phyloP scores from a whole-genome alignment of 2,888 invertebrate species.

The Sesia bembeciformis region DNA sequence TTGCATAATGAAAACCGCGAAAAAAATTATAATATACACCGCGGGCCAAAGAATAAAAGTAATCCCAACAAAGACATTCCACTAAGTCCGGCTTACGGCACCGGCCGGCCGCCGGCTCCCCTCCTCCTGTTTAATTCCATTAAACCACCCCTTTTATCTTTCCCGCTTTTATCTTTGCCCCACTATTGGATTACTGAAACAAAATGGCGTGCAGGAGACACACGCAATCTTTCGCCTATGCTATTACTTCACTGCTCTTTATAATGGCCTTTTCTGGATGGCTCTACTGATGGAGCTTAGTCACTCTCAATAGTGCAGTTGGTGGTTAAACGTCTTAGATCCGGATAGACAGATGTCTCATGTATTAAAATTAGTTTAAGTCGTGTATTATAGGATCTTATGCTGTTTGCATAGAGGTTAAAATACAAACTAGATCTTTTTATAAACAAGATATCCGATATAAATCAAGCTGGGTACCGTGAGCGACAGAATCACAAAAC shows the following conservation, averaged over 20 bases:
- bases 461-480: no score
- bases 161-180: slow-evolving; percentile 65
- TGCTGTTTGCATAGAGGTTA: no score
- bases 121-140: slow-evolving; percentile 68
- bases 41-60: slow-evolving; percentile 2
- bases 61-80: slow-evolving; percentile 63
- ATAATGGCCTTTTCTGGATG: no score
- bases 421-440: no score
- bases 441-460: no score
- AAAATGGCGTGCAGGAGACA: slow-evolving; percentile 65
- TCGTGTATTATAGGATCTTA: no score
- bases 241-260: slow-evolving; percentile 46
- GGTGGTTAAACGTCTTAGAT: no score
- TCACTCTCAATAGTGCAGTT: no score
- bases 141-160: slow-evolving; percentile 70
- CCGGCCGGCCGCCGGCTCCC: slow-evolving; percentile 20
- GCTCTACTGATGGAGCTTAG: no score
- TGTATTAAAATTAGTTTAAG: no score
- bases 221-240: slow-evolving; percentile 56
- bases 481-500: no score
- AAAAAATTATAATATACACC: background rate
- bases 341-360: no score
- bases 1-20: background rate
- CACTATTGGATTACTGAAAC: slow-evolving; percentile 67
- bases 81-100: slow-evolving; percentile 56